Conservation (phyloP, 1,140 invertebrate genomes). For the Camponotus vicinus region DNA sequence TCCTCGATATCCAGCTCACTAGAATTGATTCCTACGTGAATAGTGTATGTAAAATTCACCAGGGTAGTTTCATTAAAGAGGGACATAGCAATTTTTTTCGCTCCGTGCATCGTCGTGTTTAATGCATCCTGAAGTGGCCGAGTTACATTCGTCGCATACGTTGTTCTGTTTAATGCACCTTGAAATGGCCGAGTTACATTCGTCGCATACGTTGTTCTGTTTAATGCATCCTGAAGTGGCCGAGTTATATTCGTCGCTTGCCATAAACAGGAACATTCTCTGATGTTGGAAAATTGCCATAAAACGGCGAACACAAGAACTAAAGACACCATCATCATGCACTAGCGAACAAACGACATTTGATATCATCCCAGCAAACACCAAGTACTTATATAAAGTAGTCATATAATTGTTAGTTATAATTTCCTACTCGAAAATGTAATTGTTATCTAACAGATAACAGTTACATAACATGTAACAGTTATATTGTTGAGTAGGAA, state of each 20-base stretch:
- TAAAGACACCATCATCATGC: neutral
- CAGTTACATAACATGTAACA: too few relatives aligned
- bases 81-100: neutral
- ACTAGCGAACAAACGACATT: neutral
- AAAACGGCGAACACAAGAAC: neutral
- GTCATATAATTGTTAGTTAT: too few relatives aligned
- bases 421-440: too few relatives aligned
- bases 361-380: neutral
- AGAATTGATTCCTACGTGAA: neutral
- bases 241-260: neutral
- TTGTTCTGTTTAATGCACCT: too few relatives aligned
- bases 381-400: too few relatives aligned
- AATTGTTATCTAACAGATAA: too few relatives aligned
- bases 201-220: neutral
- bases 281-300: neutral
- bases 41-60: conserved; percentile 45
- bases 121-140: neutral
- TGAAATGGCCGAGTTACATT: too few relatives aligned
- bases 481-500: too few relatives aligned
- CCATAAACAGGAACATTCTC: neutral
- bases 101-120: neutral
- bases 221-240: neutral
- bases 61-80: neutral
- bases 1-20: neutral
- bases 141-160: neutral